Conservation (phyloP, 2,113 vertebrate species). For the Oryzias woworae region DNA sequence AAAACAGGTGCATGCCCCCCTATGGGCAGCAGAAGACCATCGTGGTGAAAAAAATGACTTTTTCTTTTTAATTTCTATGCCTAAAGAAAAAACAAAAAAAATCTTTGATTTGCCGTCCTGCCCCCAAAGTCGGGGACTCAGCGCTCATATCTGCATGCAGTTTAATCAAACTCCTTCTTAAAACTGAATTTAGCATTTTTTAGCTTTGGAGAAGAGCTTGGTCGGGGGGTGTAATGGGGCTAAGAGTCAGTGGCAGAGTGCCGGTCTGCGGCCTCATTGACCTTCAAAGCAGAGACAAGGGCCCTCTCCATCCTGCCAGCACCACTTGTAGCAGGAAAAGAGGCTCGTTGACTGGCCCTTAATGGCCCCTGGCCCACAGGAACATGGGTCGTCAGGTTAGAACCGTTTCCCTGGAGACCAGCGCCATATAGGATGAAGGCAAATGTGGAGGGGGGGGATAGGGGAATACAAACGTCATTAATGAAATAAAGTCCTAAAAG, state of each 20-base stretch:
- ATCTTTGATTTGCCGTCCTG: not conserved
- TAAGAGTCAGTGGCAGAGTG: conserved; percentile 67
- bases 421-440: conserved; percentile 33
- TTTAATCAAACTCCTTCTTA: conserved; percentile 37
- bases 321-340: conserved; percentile 77
- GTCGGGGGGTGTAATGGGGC: conserved; percentile 11
- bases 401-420: conserved; percentile 70
- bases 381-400: conserved; percentile 65
- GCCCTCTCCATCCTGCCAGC: conserved; percentile 69
- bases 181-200: conserved; percentile 23
- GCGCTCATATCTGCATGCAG: conserved; percentile 15
- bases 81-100: not conserved
- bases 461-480: not conserved
- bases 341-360: conserved; percentile 77
- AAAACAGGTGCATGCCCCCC: conserved; percentile 69
- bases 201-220: conserved; percentile 14
- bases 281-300: conserved; percentile 74
- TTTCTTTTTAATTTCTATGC: not conserved
- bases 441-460: conserved; percentile 8
- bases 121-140: conserved; percentile 12
- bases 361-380: conserved; percentile 66
- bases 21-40: conserved; percentile 6
- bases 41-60: conserved; percentile 10
- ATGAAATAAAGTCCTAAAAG: no score
- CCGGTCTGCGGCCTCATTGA: conserved; percentile 68